Evolutionary conservation across 2,888 invertebrate genomes (phyloP), one percentile per base, ranked within the genome.

Genomic region (Monoplex corrugatus): DNA sequence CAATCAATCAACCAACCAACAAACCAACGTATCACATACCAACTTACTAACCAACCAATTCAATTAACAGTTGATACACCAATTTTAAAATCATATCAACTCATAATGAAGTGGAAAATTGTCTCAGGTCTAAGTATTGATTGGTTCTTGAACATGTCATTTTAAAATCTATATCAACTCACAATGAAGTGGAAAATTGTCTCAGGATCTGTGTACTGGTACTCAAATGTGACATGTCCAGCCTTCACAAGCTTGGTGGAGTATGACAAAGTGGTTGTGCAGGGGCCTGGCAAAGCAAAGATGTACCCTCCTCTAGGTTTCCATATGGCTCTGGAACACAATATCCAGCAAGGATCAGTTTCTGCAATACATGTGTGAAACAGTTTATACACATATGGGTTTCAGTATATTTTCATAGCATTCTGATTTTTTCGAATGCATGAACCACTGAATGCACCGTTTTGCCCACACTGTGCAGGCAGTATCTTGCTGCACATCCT

Each of bases 201-300:
- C 32, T 92, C 91, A 75, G 96, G 95, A 90, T 96, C 96, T 0
- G 96, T 95, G 92, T 96, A 96, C 93, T 97, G 97, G 93, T 97
- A 97, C 63, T 96, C 96, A 92, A 97, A 97, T 50, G 95, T 95
- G 8, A 97, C 95, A 78, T 94, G 95, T 57, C 97, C 97, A 2
- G 96, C 95, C 88, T 96, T 96, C 16, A 97, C 97, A 75, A 97
- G 95, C 88, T 96, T 96, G 16, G 96, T 96, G 6, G 96, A 96
- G 93, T 96, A 97, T 35, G 96, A 95, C 32, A 97, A 95, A 38
- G 95, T 95, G 2, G 97, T 96, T 5, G 96, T 95, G 94, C 97
- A 97, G 1, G 94, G 89, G 2, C 96, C 96, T 2, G 97, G 96
- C 45, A 95, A 93, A 85, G 96, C 96, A 40, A 96, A 95, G 38